Percentiles rank a stretch among this genome's conserved stretches.
These are phyloP conservation scores for Daubentonia madagascariensis DNA, from an alignment of 2,113 vertebrate species.

Conservation along the genomic window DNA sequence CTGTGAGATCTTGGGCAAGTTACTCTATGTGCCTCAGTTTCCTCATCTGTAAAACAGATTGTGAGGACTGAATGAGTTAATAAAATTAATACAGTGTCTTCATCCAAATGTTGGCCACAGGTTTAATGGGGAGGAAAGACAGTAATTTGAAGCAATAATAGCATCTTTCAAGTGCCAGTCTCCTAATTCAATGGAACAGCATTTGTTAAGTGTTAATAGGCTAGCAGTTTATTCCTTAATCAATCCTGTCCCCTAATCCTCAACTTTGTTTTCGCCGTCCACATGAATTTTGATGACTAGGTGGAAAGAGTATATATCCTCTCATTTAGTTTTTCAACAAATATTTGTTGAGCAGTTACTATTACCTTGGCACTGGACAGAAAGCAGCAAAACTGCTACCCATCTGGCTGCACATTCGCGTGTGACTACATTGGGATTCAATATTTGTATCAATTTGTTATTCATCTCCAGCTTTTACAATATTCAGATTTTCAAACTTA, in stretches of 20 bases:
- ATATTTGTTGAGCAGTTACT: neutral
- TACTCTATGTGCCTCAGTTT: neutral
- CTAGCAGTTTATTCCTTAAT: neutral
- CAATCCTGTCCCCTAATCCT: neutral
- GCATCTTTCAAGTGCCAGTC: neutral
- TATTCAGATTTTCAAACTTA: too few species aligned
- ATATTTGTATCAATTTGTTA: too few species aligned
- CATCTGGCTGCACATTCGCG: neutral
- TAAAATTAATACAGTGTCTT: neutral
- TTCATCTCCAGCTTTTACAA: too few species aligned
- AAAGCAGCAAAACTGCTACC: neutral
- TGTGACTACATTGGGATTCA: neutral
- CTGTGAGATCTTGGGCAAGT: neutral
- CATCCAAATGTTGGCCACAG: neutral
- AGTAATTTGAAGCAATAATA: neutral
- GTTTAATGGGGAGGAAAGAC: neutral
- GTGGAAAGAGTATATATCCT: neutral
- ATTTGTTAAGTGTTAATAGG: neutral
- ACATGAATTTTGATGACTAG: neutral
- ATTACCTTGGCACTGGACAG: neutral
- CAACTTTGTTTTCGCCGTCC: neutral
- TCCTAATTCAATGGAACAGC: neutral
- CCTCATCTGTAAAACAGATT: slow-evolving; percentile 1
- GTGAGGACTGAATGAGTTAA: neutral
- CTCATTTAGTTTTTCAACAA: neutral